Evolutionary conservation across 1,140 invertebrate species (phyloP), one percentile per base, ranked within the genome.

Genomic region (Cydia fagiglandana): DNA sequence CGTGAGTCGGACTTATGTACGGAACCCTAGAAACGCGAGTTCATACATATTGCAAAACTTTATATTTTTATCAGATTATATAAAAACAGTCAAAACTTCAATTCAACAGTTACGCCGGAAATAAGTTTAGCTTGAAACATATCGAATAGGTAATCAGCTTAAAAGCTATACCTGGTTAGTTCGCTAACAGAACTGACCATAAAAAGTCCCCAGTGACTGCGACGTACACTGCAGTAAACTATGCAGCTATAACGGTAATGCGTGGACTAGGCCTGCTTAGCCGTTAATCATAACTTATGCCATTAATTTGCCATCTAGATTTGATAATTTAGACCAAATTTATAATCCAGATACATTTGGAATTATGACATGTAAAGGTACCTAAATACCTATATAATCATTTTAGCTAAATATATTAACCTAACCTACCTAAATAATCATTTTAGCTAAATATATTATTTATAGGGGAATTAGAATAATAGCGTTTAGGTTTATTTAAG

Each of bases 161-260:
- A 78, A 81, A 79, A 80, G 76, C 75, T 73, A 75, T 78, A 53
- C 50, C n/a, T 53, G 5, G 4, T 53, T 53, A 78, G 77, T 80
- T 78, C 76, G 77, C 76, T 77, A 78, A 79, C 74, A 78, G 15
- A 53, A n/a, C 47, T 17, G 75, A 64, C 78, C 73, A 79, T 78
- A 76, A 77, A 78, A 82, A 75, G 56, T 80, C 76, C 76, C 77
- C 24, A 34, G 79, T 73, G 79, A 75, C 73, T 64, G 38, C 73
- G 28, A 73, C 34, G 17, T 13, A 38, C 41, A 64, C 13, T 75
- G 76, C 56, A 73, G 15, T 47, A 20, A 70, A 70, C 66, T 70
- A 38, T 17, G 66, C 64, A 38, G 64, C 28, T 34, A 45, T 70
- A 70, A 70, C 66, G 9, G 30, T 41, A 66, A 38, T n/a, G 50